Evolutionary conservation across 2,888 invertebrate species (phyloP).

Genomic region (Drosophila kuntzei): DNA sequence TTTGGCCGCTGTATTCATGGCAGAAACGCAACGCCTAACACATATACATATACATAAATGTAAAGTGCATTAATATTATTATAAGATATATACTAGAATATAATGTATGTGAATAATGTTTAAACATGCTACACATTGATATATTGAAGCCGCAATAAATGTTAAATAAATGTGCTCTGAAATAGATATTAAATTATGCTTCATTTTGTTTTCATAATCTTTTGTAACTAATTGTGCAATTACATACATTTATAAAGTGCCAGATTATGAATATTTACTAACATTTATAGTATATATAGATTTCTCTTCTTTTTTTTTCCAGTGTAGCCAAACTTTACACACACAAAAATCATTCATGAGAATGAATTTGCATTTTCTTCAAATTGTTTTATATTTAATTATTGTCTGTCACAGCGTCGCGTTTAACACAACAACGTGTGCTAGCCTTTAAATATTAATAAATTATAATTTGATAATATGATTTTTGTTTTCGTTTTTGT

Average conservation of each 20-base stretch:
- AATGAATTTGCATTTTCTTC: conserved; percentile 11
- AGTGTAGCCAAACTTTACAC: conserved; percentile 58
- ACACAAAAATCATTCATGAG: conserved; percentile 26
- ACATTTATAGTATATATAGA: conserved; percentile 38
- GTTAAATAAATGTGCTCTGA: conserved; percentile 78
- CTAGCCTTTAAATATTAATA: conserved; percentile 60
- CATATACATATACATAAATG: conserved; percentile 81
- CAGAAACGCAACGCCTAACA: conserved; percentile 79
- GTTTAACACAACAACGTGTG: conserved; percentile 77
- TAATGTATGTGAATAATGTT: conserved; percentile 51
- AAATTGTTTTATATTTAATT: conserved; percentile 71
- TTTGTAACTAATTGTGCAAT: conserved; percentile 57
- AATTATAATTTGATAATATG: conserved; percentile 32
- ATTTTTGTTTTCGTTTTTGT: conserved; percentile 13
- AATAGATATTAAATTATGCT: conserved; percentile 51
- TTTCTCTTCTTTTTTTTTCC: conserved; percentile 1
- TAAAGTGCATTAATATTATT: conserved; percentile 62
- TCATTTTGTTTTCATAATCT: conserved; percentile 31
- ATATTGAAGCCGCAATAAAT: conserved; percentile 72
- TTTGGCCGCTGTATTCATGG: conserved; percentile 72
- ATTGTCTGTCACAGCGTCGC: conserved; percentile 86
- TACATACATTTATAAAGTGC: conserved; percentile 61
- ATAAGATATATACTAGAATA: conserved; percentile 26
- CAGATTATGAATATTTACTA: conserved; percentile 52
- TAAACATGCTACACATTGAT: conserved; percentile 79